Conservation (phyloP, 2,888 invertebrate species). For the Zygothrica quintamaculata region DNA sequence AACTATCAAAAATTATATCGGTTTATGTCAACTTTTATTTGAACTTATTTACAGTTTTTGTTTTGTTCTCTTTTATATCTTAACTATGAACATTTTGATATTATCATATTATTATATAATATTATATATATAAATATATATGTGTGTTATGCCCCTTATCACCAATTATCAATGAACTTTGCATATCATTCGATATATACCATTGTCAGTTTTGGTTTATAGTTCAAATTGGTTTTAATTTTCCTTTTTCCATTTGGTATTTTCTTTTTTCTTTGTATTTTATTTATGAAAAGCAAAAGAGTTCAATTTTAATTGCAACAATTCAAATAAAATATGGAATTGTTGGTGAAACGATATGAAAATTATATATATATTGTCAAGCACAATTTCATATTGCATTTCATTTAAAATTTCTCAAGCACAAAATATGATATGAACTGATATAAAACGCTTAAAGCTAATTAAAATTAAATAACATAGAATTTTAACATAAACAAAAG, state of each 20-base stretch:
- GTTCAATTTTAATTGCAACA: conserved; percentile 19
- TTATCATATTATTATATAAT: conserved; percentile 51
- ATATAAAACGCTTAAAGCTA: conserved; percentile 3
- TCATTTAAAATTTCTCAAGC: neutral
- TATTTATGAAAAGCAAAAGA: conserved; percentile 20
- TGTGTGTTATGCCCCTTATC: conserved; percentile 30
- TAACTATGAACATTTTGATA: conserved; percentile 81
- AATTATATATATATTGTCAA: conserved; percentile 84
- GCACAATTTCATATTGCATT: conserved; percentile 68
- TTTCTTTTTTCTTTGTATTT: too few species aligned
- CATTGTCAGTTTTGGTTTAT: conserved; percentile 35
- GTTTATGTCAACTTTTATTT: conserved; percentile 42
- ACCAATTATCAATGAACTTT: conserved; percentile 58
- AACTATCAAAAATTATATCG: conserved; percentile 70
- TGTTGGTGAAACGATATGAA: conserved; percentile 41
- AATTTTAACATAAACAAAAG: too few species aligned
- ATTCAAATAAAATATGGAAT: neutral
- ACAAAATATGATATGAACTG: neutral
- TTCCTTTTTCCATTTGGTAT: too few species aligned
- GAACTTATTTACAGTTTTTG: conserved; percentile 66
- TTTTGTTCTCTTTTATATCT: conserved; percentile 43
- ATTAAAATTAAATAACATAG: neutral
- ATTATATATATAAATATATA: too few species aligned
- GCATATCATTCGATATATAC: conserved; percentile 61
- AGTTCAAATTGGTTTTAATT: conserved; percentile 29